Evolutionary conservation across 2,888 invertebrate species (phyloP).

Genomic region (Sipunculus nudus): DNA sequence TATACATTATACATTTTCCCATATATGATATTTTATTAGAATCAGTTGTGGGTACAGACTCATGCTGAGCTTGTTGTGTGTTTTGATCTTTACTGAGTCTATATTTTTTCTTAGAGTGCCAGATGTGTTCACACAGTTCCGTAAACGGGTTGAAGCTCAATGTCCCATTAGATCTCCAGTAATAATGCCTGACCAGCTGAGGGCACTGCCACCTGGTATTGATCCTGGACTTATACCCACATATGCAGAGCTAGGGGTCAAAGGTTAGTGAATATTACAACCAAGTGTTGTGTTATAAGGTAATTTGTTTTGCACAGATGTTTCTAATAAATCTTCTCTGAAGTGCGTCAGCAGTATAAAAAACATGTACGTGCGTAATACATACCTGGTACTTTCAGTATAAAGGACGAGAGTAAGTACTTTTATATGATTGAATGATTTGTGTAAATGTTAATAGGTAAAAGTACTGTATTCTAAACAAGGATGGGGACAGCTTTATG

Average conservation of each 20-base stretch:
- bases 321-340: no score
- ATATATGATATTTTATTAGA: no score
- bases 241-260: constrained; percentile 39
- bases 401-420: no score
- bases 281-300: not conserved
- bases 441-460: no score
- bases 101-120: constrained; percentile 45
- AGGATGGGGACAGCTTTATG: no score
- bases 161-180: constrained; percentile 42
- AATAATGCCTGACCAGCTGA: constrained; percentile 45
- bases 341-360: not conserved
- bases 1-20: no score
- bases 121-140: constrained; percentile 57
- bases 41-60: no score
- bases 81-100: not conserved
- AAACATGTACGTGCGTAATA: not conserved
- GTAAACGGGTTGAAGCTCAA: constrained; percentile 49
- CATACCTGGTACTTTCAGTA: not conserved
- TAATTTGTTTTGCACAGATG: no score
- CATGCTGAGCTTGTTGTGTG: no score
- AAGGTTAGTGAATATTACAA: constrained; percentile 31
- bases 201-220: constrained; percentile 50
- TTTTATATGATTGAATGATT: no score
- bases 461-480: no score
- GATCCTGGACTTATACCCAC: constrained; percentile 48